Evolutionary conservation across 2,113 vertebrate genomes (phyloP).

Genomic region (Ursus arctos): DNA sequence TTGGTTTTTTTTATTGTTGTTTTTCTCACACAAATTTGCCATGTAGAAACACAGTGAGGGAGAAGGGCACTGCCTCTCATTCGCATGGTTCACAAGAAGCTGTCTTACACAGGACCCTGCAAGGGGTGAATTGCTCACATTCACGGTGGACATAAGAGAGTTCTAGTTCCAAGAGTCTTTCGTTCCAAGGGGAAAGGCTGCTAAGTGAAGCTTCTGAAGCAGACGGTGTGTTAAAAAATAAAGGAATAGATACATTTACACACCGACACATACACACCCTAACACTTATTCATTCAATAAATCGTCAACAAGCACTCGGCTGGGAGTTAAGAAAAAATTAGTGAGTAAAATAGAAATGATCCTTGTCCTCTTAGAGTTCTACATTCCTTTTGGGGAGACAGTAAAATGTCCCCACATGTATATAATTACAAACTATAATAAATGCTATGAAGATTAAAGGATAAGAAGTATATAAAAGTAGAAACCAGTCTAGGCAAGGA

Average conservation of each 20-base stretch:
- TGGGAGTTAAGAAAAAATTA: not conserved
- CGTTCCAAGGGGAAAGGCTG: not conserved
- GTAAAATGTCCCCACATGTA: not conserved
- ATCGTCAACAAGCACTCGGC: not conserved
- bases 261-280: not conserved
- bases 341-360: not conserved
- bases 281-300: not conserved
- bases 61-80: not conserved
- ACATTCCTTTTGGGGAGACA: not conserved
- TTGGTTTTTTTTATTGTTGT: not conserved
- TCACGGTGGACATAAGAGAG: not conserved
- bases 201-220: not conserved
- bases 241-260: not conserved
- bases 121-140: not conserved
- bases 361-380: not conserved
- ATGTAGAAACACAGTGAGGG: not conserved
- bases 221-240: not conserved
- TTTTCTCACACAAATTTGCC: not conserved
- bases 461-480: not conserved
- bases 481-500: not conserved
- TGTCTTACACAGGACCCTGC: rapidly evolving
- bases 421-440: slow-evolving; percentile 12
- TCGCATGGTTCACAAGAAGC: not conserved
- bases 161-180: not conserved
- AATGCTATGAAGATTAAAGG: not conserved